Evolutionary conservation across 2,797 vertebrate species (phyloP).

Genomic region (Eospalax fontanierii): DNA sequence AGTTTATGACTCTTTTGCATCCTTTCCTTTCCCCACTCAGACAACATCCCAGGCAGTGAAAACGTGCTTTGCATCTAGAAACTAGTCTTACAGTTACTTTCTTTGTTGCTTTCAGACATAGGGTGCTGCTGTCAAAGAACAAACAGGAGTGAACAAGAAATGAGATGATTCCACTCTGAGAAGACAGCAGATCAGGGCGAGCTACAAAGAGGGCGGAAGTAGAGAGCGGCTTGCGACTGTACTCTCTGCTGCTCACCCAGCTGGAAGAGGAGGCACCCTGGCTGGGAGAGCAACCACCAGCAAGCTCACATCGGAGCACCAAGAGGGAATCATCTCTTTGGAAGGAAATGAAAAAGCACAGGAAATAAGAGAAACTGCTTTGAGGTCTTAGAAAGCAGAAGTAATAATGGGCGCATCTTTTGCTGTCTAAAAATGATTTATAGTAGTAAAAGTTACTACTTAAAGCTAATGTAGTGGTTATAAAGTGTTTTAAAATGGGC

Average conservation of each 20-base stretch:
- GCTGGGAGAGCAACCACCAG: constrained; percentile 55
- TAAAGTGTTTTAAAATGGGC: neutral
- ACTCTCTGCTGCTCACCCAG: constrained; percentile 43
- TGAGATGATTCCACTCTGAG: constrained; percentile 45
- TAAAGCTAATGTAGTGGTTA: neutral
- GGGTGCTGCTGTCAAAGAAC: constrained; percentile 5
- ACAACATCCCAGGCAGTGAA: neutral
- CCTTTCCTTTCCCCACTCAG: rapidly evolving
- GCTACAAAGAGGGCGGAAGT: neutral
- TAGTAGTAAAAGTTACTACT: constrained; percentile 48
- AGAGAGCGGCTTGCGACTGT: constrained; percentile 25
- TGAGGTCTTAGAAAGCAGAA: constrained; percentile 27
- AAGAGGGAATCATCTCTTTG: neutral
- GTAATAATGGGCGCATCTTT: neutral
- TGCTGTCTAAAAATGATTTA: constrained; percentile 3
- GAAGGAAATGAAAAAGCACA: constrained; percentile 20
- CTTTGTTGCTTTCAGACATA: neutral
- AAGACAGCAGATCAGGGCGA: neutral
- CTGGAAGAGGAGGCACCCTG: neutral
- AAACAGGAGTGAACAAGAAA: neutral
- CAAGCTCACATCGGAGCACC: neutral
- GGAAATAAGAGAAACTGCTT: constrained; percentile 69
- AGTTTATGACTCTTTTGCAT: neutral
- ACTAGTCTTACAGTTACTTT: neutral
- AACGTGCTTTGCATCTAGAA: neutral